Conservation (phyloP, 2,888 invertebrate species). For the Amphimallon solstitiale region DNA sequence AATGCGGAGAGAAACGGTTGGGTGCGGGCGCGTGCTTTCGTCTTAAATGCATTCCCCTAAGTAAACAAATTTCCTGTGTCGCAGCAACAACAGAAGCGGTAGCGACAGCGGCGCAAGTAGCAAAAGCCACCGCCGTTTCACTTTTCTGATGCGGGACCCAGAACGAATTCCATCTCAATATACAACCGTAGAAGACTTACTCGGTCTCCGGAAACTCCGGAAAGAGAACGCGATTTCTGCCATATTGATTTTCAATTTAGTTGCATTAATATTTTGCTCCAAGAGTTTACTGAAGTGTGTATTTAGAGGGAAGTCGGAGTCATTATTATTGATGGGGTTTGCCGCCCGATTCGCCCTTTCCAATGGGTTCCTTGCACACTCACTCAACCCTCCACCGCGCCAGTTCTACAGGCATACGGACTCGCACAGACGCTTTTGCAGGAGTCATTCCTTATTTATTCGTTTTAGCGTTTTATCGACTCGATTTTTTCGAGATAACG, state of each 20-base stretch:
- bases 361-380: not conserved
- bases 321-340: constrained; percentile 61
- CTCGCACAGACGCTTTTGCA: constrained; percentile 49
- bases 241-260: constrained; percentile 61
- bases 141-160: constrained; percentile 3
- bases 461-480: constrained; percentile 35
- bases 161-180: constrained; percentile 18
- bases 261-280: constrained; percentile 61
- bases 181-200: not conserved
- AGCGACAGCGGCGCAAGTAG: not conserved
- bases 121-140: constrained; percentile 9
- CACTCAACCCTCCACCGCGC: constrained; percentile 16
- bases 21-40: constrained; percentile 11
- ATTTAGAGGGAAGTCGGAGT: constrained; percentile 60
- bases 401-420: constrained; percentile 15
- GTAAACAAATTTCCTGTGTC: constrained; percentile 24
- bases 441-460: constrained; percentile 58
- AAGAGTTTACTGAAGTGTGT: constrained; percentile 60
- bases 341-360: constrained; percentile 52
- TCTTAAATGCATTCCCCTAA: constrained; percentile 20
- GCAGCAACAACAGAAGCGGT: not conserved
- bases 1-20: constrained; percentile 2
- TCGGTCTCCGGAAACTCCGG: constrained; percentile 12
- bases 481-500: constrained; percentile 28
- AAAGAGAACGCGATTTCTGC: constrained; percentile 40